Evolutionary conservation across 2,888 invertebrate species (phyloP).

Genomic region (Volucella bombylans): DNA sequence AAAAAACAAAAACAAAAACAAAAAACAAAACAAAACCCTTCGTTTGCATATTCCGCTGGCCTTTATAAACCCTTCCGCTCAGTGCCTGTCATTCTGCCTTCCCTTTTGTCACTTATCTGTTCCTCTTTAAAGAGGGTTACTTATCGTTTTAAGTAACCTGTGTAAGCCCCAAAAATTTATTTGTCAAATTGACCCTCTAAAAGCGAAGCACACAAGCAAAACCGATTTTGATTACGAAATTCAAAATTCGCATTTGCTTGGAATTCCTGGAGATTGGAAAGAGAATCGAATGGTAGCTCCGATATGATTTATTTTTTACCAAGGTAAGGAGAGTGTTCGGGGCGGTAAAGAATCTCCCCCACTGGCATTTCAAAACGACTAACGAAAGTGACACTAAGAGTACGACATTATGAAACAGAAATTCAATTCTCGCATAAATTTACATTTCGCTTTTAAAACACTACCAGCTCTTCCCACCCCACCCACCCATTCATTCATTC

Average conservation of each 20-base stretch:
- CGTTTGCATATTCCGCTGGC: too few species aligned
- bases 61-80: too few species aligned
- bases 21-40: too few species aligned
- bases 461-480: too few species aligned
- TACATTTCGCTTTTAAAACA: slow-evolving; percentile 41
- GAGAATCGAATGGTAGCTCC: too few species aligned
- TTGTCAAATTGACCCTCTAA: slow-evolving; percentile 53
- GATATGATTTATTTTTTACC: too few species aligned
- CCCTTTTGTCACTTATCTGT: too few species aligned
- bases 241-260: background rate
- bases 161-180: slow-evolving; percentile 36
- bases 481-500: too few species aligned
- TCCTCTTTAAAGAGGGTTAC: background rate
- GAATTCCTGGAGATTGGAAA: background rate
- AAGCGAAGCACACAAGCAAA: slow-evolving; percentile 39
- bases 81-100: too few species aligned
- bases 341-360: too few species aligned
- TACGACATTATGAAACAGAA: slow-evolving; percentile 25
- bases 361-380: background rate
- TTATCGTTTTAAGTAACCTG: slow-evolving; percentile 35
- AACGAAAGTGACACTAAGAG: slow-evolving; percentile 26
- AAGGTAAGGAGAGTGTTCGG: too few species aligned
- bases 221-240: slow-evolving; percentile 40
- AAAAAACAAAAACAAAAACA: too few species aligned
- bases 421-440: slow-evolving; percentile 50